Evolutionary conservation across 2,113 vertebrate species (phyloP).

Genomic region (Eurystomus gularis): DNA sequence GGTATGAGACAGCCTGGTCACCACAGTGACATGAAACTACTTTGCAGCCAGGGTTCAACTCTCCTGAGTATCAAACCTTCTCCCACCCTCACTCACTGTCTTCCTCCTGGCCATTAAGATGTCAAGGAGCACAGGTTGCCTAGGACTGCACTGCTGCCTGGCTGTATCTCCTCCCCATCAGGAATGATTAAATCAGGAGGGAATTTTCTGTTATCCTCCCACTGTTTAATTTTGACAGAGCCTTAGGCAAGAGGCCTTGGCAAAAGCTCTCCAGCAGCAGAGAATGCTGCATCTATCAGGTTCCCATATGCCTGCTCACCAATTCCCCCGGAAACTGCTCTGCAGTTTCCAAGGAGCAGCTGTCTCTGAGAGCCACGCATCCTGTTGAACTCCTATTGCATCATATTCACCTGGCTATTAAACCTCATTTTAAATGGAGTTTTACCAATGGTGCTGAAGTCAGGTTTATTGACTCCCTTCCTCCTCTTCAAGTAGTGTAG

Average conservation of each 20-base stretch:
- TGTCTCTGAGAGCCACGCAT: not conserved
- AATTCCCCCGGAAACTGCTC: not conserved
- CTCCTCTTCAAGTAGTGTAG: not conserved
- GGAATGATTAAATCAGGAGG: not conserved
- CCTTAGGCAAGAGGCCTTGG: not conserved
- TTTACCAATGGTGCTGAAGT: not conserved
- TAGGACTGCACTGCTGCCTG: not conserved
- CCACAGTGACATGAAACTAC: not conserved
- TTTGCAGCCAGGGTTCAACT: not conserved
- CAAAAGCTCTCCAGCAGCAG: not conserved
- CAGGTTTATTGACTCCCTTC: not conserved
- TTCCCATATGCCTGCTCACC: not conserved
- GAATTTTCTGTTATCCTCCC: not conserved
- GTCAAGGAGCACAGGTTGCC: not conserved
- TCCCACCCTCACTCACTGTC: not conserved
- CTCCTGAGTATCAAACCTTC: not conserved
- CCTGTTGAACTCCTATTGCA: rapidly evolving
- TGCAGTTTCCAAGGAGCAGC: not conserved
- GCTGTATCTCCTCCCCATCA: not conserved
- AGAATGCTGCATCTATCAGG: not conserved
- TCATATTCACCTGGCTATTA: not conserved
- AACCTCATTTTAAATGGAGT: not conserved
- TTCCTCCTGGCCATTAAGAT: not conserved
- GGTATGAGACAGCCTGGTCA: not conserved
- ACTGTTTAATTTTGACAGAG: not conserved